These are phyloP conservation scores for Drosophila suboccidentalis DNA, from an alignment of 2,888 invertebrate genomes.

Conservation along the genomic window DNA sequence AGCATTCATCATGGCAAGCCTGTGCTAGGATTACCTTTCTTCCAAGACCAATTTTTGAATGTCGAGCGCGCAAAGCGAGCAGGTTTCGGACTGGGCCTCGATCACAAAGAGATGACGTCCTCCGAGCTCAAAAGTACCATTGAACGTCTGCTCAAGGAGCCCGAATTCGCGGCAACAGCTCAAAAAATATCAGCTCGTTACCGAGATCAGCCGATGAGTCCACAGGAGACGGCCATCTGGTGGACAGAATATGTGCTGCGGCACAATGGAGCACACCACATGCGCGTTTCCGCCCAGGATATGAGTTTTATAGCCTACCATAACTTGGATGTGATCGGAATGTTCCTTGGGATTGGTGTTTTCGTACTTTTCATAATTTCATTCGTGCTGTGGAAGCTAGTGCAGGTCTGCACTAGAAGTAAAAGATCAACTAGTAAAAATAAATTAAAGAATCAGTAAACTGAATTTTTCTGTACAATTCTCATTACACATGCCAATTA, in stretches of 20 bases:
- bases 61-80: constrained; percentile 84
- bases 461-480: background rate
- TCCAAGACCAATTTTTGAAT: constrained; percentile 86
- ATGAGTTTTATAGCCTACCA: constrained; percentile 81
- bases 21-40: constrained; percentile 86
- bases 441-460: constrained; percentile 38
- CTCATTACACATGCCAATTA: background rate
- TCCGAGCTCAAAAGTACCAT: constrained; percentile 72
- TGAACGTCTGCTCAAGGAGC: constrained; percentile 61
- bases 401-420: background rate
- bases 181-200: constrained; percentile 73
- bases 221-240: constrained; percentile 80
- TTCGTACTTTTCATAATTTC: constrained; percentile 17
- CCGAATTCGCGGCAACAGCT: constrained; percentile 56
- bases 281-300: constrained; percentile 81
- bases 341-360: constrained; percentile 55
- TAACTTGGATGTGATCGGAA: constrained; percentile 77
- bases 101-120: constrained; percentile 80
- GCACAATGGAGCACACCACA: constrained; percentile 83
- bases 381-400: constrained; percentile 6
- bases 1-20: constrained; percentile 86
- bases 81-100: constrained; percentile 85
- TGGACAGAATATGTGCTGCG: constrained; percentile 84
- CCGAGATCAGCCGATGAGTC: constrained; percentile 81
- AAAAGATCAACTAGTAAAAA: background rate